These are phyloP conservation scores for Pangasius larnaudii DNA, from an alignment of 2,797 vertebrate genomes.

Conservation along the genomic window DNA sequence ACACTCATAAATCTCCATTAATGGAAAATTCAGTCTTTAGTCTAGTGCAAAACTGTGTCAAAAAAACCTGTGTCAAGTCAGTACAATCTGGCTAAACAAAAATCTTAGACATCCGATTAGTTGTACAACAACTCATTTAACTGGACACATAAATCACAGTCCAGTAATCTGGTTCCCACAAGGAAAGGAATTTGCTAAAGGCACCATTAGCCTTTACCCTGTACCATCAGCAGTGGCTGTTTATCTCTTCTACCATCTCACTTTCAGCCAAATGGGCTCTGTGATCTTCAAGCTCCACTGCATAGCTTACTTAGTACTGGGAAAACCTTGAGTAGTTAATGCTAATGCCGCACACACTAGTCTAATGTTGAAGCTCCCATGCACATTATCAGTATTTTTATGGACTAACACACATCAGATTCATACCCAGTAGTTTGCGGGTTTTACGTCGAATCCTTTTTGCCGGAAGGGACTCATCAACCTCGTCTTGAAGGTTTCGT, in stretches of 20 bases:
- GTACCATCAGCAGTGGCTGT: not conserved
- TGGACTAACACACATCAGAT: not conserved
- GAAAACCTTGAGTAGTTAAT: not conserved
- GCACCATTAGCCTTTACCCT: not conserved
- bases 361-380: not conserved
- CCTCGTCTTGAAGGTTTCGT: constrained; percentile 30
- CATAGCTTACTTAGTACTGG: not conserved
- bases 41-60: not conserved
- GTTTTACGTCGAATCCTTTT: constrained; percentile 49
- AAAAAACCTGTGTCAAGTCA: not conserved
- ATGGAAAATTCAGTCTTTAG: not conserved
- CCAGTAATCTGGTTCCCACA: not conserved
- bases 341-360: not conserved
- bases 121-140: not conserved
- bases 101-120: not conserved
- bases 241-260: not conserved
- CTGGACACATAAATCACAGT: not conserved
- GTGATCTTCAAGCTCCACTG: not conserved
- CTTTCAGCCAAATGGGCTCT: not conserved
- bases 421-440: constrained; percentile 31
- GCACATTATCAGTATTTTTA: not conserved
- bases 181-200: constrained; percentile 6
- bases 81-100: not conserved
- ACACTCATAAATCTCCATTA: not conserved
- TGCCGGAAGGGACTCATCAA: not conserved